Conservation (phyloP, 2,113 vertebrate species). For the Platysternon megacephalum region DNA sequence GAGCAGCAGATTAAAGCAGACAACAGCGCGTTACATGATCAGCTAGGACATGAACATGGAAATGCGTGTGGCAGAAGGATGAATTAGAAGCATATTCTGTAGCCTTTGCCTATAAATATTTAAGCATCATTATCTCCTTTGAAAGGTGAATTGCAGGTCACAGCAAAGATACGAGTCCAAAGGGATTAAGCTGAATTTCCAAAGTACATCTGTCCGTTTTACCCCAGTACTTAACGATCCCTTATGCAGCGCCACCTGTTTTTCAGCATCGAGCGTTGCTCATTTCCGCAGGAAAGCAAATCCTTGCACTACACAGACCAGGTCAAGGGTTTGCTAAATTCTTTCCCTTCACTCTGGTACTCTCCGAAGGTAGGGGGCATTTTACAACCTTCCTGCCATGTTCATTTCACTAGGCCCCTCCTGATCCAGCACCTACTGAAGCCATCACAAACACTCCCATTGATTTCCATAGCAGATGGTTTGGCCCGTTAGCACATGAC, state of each 20-base stretch:
- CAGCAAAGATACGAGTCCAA: constrained; percentile 38
- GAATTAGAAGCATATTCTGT: neutral
- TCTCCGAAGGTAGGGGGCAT: neutral
- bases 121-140: neutral
- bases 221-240: neutral
- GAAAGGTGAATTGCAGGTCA: constrained; percentile 44
- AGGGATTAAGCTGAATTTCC: constrained; percentile 42
- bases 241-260: neutral
- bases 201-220: neutral
- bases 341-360: neutral
- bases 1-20: constrained; percentile 1
- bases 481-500: neutral
- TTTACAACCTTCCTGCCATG: neutral
- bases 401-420: neutral
- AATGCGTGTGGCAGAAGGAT: neutral
- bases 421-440: neutral
- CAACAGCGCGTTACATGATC: neutral
- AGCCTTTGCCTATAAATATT: constrained; percentile 57
- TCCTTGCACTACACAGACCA: fast-evolving
- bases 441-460: neutral
- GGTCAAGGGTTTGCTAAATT: neutral
- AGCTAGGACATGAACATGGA: constrained; percentile 33
- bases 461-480: neutral
- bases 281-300: neutral
- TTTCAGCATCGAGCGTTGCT: neutral